Evolutionary conservation across 2,797 vertebrate genomes (phyloP).

Genomic region (Danio jaintianensis): DNA sequence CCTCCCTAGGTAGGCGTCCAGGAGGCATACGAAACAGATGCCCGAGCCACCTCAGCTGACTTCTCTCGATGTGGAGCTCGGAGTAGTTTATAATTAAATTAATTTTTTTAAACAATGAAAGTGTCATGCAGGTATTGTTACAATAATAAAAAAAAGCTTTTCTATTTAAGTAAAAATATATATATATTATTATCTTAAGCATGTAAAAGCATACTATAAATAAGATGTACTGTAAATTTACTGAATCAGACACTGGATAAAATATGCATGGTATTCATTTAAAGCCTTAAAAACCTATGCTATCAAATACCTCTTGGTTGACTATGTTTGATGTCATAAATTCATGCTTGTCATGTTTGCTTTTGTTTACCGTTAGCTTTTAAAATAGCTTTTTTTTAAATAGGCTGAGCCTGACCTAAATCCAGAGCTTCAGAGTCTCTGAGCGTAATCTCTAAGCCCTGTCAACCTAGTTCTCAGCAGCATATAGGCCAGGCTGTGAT

Average conservation of each 20-base stretch:
- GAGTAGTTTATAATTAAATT: no score
- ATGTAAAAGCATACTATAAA: neutral
- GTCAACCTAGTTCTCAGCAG: constrained; percentile 46
- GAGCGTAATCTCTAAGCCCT: constrained; percentile 58
- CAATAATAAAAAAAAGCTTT: no score
- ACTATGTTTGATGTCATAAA: neutral
- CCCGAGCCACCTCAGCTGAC: no score
- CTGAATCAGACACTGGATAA: neutral
- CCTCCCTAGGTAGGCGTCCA: no score
- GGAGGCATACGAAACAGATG: no score
- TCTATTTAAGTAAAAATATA: no score
- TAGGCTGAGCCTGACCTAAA: constrained; percentile 36
- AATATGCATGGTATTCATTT: neutral
- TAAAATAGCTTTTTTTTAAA: constrained; percentile 24
- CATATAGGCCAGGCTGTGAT: constrained; percentile 57
- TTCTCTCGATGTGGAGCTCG: no score
- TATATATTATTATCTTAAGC: no score
- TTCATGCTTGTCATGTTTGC: neutral
- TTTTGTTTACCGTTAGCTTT: constrained; percentile 18
- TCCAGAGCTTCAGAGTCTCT: constrained; percentile 27
- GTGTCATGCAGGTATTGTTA: no score
- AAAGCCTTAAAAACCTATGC: no score
- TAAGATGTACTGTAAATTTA: neutral
- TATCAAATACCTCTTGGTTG: neutral
- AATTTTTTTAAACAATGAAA: no score